Base-by-base conservation (phyloP, 2,113 vertebrate genomes). In the Albula glossodonta region DNA sequence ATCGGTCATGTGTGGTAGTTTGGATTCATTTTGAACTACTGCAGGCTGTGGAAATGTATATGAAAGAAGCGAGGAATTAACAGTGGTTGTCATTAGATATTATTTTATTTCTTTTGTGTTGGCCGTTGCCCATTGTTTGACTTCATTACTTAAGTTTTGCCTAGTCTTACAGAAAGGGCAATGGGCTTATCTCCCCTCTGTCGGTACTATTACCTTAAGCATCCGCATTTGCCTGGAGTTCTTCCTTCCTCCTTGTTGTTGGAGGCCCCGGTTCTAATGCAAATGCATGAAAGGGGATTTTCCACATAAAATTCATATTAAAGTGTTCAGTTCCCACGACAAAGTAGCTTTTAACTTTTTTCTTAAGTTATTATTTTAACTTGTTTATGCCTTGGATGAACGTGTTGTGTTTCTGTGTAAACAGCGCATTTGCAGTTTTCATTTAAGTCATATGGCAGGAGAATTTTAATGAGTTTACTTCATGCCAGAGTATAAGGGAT, bases 271-370 rank as follows among this genome's bases (percentile, higher is more conserved):
- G 81, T 83, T 31, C 12, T 52, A 57, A 91, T 87, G 83, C 86
- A 91, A 91, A 91, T 91, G 79, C 52, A 80, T 74, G 85, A 85
- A 51, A 70, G 81, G 56, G 25, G 66, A 82, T 87, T 87, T 90
- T 88, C 83, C 88, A 63, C 57, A 25, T 31, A n/a, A 9, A 10
- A 10, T 31, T 9, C 70, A 31, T n/a, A 25, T 22, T 0, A 74
- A 74, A 70, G 4, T n/a, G 6, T 56, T n/a, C 8, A 70, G 22
- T n/a, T 9, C 7, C 70, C 70, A 74, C 8, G 22, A 22, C 17
- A 22, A 70, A 10, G n/a, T 10, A n/a, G 7, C 31, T 74, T 9
- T 22, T 31, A 31, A 74, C 70, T 31, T 74, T 10, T 11, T 9
- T 31, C n/a, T 25, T 31, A 22, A 2, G n/a, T 74, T 74, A 74